Evolutionary conservation across 2,888 invertebrate genomes (phyloP).

Genomic region (Hylaea fasciaria): DNA sequence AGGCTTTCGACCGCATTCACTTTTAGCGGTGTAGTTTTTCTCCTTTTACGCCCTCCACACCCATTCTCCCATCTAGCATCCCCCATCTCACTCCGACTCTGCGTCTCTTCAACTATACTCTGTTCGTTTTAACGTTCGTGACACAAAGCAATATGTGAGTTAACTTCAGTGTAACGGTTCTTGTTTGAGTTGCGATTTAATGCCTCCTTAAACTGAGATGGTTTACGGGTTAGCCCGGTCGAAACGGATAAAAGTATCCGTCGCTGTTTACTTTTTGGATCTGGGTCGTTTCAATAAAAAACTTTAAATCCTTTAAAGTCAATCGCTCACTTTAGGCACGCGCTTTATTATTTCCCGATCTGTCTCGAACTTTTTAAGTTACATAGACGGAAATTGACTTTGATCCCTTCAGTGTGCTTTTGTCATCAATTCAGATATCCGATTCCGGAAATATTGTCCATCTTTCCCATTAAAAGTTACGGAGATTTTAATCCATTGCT

Average conservation of each 20-base stretch:
- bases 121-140: constrained; percentile 81
- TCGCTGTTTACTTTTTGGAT: constrained; percentile 79
- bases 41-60: constrained; percentile 82
- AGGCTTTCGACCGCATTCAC: constrained; percentile 85
- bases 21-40: constrained; percentile 85
- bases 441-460: constrained; percentile 25
- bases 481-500: constrained; percentile 10
- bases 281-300: constrained; percentile 71
- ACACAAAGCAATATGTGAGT: constrained; percentile 85
- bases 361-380: constrained; percentile 48
- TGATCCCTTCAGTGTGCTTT: constrained; percentile 42
- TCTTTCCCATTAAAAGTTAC: constrained; percentile 35
- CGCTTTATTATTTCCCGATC: constrained; percentile 51
- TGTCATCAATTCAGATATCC: constrained; percentile 38
- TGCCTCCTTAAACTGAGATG: constrained; percentile 85
- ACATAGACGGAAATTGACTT: constrained; percentile 49
- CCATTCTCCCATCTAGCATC: constrained; percentile 73
- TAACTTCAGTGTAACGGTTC: constrained; percentile 84
- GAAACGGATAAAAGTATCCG: constrained; percentile 80
- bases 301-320: constrained; percentile 72
- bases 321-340: constrained; percentile 61
- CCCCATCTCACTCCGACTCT: constrained; percentile 72
- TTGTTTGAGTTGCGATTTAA: constrained; percentile 85
- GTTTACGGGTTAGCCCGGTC: constrained; percentile 83
- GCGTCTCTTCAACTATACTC: constrained; percentile 70